Evolutionary conservation across 2,888 invertebrate genomes (phyloP).

Genomic region (Chaetogeoica ovagalla): DNA sequence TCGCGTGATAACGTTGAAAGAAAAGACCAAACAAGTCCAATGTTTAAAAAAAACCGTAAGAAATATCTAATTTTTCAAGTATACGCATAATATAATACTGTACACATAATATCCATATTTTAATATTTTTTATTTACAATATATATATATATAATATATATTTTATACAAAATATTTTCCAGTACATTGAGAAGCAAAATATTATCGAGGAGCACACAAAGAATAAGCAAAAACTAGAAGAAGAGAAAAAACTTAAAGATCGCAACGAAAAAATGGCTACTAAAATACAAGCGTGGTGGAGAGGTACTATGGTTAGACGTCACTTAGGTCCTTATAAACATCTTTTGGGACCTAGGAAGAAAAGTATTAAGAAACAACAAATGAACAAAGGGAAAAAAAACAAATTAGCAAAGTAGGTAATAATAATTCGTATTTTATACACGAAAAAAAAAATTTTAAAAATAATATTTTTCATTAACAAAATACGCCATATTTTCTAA

Average conservation of each 20-base stretch:
- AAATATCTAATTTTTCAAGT: background rate
- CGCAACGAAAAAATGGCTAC: constrained; percentile 55
- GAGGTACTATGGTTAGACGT: constrained; percentile 62
- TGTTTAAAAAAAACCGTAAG: constrained; percentile 35
- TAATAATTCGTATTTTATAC: background rate
- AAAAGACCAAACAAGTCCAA: constrained; percentile 29
- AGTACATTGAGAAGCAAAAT: constrained; percentile 55
- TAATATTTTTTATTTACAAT: background rate
- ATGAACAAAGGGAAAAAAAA: constrained; percentile 12
- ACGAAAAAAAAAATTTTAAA: background rate
- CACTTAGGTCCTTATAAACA: constrained; percentile 60
- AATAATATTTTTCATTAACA: background rate
- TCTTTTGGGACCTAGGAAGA: constrained; percentile 48
- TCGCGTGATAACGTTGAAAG: constrained; percentile 12
- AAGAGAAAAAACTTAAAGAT: constrained; percentile 54
- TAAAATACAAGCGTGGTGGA: constrained; percentile 62
- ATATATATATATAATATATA: background rate
- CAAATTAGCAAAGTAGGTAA: background rate
- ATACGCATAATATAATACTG: background rate
- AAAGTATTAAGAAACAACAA: constrained; percentile 34
- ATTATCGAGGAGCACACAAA: constrained; percentile 55
- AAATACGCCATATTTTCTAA: too few relatives aligned
- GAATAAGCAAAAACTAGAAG: constrained; percentile 48
- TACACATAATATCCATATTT: background rate
- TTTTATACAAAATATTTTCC: constrained; percentile 13